Conservation (phyloP, 1,140 invertebrate genomes). For the Drosophila pectinifera region DNA sequence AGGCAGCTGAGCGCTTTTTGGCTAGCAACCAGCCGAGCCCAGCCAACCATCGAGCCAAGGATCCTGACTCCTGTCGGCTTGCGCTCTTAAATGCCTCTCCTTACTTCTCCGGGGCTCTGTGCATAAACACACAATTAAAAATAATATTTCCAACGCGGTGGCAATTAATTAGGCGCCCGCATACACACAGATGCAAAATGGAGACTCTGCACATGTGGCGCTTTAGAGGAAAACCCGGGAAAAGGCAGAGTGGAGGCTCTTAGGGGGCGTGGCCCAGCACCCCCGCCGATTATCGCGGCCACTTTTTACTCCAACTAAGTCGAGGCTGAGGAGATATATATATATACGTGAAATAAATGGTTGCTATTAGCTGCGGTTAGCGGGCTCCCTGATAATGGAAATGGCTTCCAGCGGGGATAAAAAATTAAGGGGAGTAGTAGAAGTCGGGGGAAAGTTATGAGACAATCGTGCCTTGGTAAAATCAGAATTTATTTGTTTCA, state of each 20-base stretch:
- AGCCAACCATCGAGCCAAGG: constrained; percentile 26
- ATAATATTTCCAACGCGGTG: constrained; percentile 83
- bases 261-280: too few relatives aligned
- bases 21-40: constrained; percentile 27
- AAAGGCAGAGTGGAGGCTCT: too few relatives aligned
- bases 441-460: constrained; percentile 5
- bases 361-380: constrained; percentile 54
- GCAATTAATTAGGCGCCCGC: constrained; percentile 75
- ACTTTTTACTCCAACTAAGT: constrained; percentile 31
- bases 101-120: constrained; percentile 16
- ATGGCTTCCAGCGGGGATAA: constrained; percentile 11
- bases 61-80: constrained; percentile 30
- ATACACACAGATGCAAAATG: constrained; percentile 39
- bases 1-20: constrained; percentile 52
- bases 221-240: constrained; percentile 6
- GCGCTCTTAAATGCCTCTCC: constrained; percentile 32
- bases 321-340: not conserved
- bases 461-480: not conserved
- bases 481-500: constrained; percentile 14
- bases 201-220: constrained; percentile 42
- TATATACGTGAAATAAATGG: constrained; percentile 31
- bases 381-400: constrained; percentile 37
- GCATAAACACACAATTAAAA: constrained; percentile 84
- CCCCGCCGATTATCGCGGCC: constrained; percentile 44
- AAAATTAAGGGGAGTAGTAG: not conserved